These are phyloP conservation scores for Lagria hirta DNA, from an alignment of 2,888 invertebrate species.

Conservation along the genomic window DNA sequence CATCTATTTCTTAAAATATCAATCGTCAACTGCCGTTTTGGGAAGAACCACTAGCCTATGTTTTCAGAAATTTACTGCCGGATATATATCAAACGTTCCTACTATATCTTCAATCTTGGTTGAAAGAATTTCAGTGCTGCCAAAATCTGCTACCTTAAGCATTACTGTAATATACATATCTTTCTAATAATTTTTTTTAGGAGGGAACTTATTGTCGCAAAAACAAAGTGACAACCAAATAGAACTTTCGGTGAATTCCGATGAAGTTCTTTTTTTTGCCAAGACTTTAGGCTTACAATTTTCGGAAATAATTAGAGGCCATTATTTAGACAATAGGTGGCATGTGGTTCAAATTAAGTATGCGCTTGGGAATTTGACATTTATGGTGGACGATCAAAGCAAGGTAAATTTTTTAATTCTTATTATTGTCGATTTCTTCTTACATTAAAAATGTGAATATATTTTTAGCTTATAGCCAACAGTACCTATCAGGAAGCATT, in stretches of 20 bases:
- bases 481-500: constrained; percentile 76
- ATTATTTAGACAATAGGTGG: constrained; percentile 80
- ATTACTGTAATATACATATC: not conserved
- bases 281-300: constrained; percentile 53
- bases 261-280: constrained; percentile 57
- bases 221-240: constrained; percentile 60
- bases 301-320: constrained; percentile 67
- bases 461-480: constrained; percentile 70
- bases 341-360: constrained; percentile 72
- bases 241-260: constrained; percentile 48
- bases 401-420: constrained; percentile 55
- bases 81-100: too few species aligned
- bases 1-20: too few species aligned
- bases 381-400: constrained; percentile 57
- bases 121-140: too few species aligned
- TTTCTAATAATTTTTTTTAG: constrained; percentile 46
- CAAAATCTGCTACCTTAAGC: too few species aligned
- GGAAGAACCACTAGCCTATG: too few species aligned
- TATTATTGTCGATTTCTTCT: not conserved
- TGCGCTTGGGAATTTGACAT: constrained; percentile 60
- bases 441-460: constrained; percentile 7
- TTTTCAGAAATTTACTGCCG: too few species aligned
- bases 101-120: too few species aligned
- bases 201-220: constrained; percentile 72
- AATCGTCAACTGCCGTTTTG: too few species aligned